Base-by-base conservation (phyloP, 2,113 vertebrate species). In the Acinonyx jubatus region DNA sequence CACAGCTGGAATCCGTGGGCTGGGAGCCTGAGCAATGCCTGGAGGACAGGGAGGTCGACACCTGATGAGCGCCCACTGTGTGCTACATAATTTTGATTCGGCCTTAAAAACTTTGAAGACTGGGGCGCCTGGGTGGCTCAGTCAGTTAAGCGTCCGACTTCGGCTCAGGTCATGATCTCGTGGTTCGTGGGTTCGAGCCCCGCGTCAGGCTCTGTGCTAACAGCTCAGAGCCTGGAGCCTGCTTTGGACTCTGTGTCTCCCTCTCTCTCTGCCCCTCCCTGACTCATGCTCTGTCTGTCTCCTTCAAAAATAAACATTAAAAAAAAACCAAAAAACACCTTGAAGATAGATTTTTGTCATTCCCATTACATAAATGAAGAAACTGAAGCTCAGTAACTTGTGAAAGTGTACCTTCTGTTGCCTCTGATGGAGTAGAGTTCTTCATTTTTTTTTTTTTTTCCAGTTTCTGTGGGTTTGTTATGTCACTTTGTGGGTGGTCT, bases 291-390 rank as follows among this genome's bases (percentile, higher is more conserved):
- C 21, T 61, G 21, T 61, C 57, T 57, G 19, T 61, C 21, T 61
- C 57, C 55, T 57, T 57, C 21, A 61, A 25, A 61, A 61, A 61
- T 23, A 61, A 61, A 61, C 8, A 61, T 57, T 21, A 57, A 57
- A 57, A 21, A 57, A 57, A 18, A 45, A 1, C 0, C 7, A 45
- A 9, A 45, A 57, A 78, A 96, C 66, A 41, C 79, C 82, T 68
- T 66, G 52, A 87, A 27, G 50, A 52, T 89, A 85, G 85, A 66
- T 61, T 96, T 92, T 55, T 87, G 36, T 96, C 50, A n/a, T 92
- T 45, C 57, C 41, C 41, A 7, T 80, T 89, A 19, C 18, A 13
- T 80, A 80, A 76, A 76, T 29, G 78, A 90, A 82, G 88, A 83
- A 93, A 90, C 69, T 66, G 55, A 89, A 33, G 50, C 25, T 84